phyloP scores from a whole-genome alignment of 2,797 vertebrate genomes.

The Acrocephalus scirpaceus region DNA sequence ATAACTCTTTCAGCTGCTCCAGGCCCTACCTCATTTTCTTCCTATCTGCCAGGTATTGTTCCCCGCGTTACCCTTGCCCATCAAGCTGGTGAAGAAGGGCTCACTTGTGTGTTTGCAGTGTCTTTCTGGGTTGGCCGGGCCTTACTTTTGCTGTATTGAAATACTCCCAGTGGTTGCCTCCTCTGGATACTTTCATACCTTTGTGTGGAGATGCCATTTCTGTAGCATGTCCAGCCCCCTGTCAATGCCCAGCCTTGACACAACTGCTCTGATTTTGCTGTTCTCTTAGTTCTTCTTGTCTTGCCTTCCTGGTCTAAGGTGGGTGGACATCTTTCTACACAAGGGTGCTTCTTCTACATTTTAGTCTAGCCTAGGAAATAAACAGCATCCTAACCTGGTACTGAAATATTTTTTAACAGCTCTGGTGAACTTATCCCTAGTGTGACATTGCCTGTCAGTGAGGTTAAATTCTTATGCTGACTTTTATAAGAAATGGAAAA shows the following conservation, averaged over 20 bases:
- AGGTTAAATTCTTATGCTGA: neutral
- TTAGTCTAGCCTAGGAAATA: neutral
- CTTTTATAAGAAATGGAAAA: neutral
- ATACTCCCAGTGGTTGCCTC: accelerated
- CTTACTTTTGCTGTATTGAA: neutral
- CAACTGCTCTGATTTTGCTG: neutral
- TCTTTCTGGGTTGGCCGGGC: neutral
- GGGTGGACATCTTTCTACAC: neutral
- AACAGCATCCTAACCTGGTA: neutral
- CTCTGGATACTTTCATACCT: neutral
- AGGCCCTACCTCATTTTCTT: neutral
- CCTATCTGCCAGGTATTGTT: neutral
- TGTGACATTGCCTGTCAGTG: neutral
- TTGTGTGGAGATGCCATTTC: neutral
- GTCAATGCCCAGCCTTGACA: neutral
- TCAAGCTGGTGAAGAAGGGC: neutral
- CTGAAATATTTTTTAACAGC: neutral
- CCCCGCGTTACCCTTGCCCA: accelerated
- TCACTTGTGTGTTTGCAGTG: accelerated
- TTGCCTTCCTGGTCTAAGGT: neutral
- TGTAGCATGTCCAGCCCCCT: neutral
- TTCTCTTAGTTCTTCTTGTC: neutral
- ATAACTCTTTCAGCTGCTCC: neutral
- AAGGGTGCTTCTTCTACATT: neutral
- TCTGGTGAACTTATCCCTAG: neutral